Evolutionary conservation across 2,113 vertebrate species (phyloP), one percentile per base, ranked within the genome.

Genomic region (Sinocyclocheilus anophthalmus): DNA sequence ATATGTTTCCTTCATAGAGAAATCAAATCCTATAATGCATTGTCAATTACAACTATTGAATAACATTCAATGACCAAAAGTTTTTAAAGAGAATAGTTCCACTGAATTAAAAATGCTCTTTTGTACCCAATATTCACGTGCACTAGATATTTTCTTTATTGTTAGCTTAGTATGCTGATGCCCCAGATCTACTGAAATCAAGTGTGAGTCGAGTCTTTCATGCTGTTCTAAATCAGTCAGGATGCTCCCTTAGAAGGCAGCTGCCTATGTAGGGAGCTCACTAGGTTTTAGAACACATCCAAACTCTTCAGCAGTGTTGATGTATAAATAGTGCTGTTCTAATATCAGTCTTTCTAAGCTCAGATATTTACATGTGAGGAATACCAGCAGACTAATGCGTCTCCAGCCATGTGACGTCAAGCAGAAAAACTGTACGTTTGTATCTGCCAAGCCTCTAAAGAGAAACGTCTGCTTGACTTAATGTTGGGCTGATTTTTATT

Each of bases 391-490:
- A 45, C 8, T 39, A 57, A 48, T 48, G 45, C 6, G 6, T 39
- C 39, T 45, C 42, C 42, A 45, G 42, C 3, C 45, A 12, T 12
- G 45, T 16, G 13, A 53, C 14, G 16, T 53, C 50, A 14, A 1
- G 14, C 53, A 55, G 4, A 55, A 55, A 18, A 55, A 18, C 53
- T 63, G 10, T 48, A 11, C 45, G 11, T 48, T 48, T 12, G 10
- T 48, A 48, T 48, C 45, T 12, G 30, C 30, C 30, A 0, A 45
- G 42, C 42, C 42, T 42, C 7, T 42, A 42, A 45, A 92, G 92
- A 92, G 92, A 90, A 87, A 89, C 88, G 94, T 94, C 93, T 93
- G 92, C 88, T 92, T 91, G 92, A 92, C 92, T 93, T 94, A 93
- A 93, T 86, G 90, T 93, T 91, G 24, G 5, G 45, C 85, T 93